Evolutionary conservation across 2,888 invertebrate genomes (phyloP).

Genomic region (Amphimallon solstitiale): DNA sequence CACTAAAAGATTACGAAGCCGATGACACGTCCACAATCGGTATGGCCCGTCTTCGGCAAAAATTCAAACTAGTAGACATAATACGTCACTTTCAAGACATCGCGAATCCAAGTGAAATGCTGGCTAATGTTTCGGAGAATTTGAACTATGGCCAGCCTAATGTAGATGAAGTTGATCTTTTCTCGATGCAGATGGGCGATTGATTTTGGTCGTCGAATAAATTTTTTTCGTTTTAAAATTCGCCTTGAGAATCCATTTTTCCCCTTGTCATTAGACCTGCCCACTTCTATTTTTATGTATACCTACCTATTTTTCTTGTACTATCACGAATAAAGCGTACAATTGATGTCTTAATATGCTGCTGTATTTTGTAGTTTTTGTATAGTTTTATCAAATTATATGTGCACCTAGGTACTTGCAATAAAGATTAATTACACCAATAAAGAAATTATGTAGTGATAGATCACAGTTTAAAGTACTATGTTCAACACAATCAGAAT

Average conservation of each 20-base stretch:
- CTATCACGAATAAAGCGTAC: constrained; percentile 5
- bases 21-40: constrained; percentile 41
- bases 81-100: constrained; percentile 34
- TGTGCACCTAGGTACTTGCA: neutral
- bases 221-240: constrained; percentile 6
- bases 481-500: no score
- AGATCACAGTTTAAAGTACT: no score
- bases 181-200: constrained; percentile 17
- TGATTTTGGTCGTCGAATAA: neutral
- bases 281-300: no score
- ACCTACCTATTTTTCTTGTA: no score
- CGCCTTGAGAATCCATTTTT: no score
- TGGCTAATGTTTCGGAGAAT: constrained; percentile 40
- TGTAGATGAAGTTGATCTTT: neutral
- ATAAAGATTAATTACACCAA: no score
- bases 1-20: constrained; percentile 40
- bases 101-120: constrained; percentile 32
- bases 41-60: constrained; percentile 36
- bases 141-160: constrained; percentile 34
- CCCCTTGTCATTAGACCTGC: no score
- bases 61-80: constrained; percentile 26
- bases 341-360: neutral
- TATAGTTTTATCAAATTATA: neutral
- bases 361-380: neutral
- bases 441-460: no score